Conservation (phyloP, 1,140 invertebrate genomes). For the Periplaneta americana region DNA sequence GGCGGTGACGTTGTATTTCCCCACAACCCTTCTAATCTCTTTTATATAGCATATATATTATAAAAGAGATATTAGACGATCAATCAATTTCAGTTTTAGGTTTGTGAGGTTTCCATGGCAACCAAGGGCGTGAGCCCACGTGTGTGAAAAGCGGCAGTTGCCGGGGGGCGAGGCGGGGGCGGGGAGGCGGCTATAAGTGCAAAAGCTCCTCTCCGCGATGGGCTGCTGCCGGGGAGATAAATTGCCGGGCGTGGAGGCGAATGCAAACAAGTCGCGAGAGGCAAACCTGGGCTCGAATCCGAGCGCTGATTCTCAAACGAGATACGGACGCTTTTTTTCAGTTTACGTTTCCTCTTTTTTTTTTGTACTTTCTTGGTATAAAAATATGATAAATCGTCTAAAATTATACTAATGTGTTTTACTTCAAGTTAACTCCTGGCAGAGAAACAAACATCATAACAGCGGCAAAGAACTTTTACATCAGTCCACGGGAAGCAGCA, state of each 20-base stretch:
- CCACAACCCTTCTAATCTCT: background rate
- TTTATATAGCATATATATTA: background rate
- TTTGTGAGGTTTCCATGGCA: background rate
- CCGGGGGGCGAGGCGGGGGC: no score
- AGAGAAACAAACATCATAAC: no score
- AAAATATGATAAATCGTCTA: no score
- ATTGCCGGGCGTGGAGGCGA: background rate
- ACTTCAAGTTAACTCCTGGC: no score
- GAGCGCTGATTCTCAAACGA: background rate
- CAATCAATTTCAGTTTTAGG: background rate
- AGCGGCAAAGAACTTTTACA: no score
- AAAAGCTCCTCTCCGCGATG: no score
- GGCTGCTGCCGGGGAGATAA: background rate
- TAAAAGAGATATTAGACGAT: background rate
- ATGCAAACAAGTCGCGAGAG: background rate
- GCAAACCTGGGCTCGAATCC: background rate
- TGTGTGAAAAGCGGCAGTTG: background rate
- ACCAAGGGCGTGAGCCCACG: background rate
- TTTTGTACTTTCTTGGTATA: no score
- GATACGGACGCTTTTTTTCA: background rate
- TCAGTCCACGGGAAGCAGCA: no score
- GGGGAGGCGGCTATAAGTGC: background rate
- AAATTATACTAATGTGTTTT: no score
- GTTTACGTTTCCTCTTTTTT: background rate
- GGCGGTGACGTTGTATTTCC: no score